Percentiles rank a stretch among this genome's conserved stretches.
Conservation (phyloP, 2,113 vertebrate genomes). For the Mastomys natalensis region DNA sequence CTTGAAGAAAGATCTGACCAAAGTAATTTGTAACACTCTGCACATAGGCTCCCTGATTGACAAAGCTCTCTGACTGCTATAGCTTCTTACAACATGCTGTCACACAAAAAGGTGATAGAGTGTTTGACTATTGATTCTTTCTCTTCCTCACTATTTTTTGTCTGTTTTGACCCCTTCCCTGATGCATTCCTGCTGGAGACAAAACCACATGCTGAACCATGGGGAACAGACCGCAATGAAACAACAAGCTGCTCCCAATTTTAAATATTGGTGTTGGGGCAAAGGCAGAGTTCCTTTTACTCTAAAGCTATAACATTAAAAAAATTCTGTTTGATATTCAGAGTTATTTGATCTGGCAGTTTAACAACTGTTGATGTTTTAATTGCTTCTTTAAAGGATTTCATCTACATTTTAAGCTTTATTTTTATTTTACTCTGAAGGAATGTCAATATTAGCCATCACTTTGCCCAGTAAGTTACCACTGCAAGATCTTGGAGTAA, state of each 20-base stretch:
- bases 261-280: constrained; percentile 79
- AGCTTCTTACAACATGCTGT: constrained; percentile 42
- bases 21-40: constrained; percentile 13
- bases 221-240: constrained; percentile 68
- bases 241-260: constrained; percentile 81
- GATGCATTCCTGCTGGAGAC: constrained; percentile 62
- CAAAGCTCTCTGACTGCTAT: constrained; percentile 38
- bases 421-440: constrained; percentile 79
- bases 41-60: background rate
- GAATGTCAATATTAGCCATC: constrained; percentile 82
- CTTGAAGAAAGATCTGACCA: background rate
- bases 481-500: constrained; percentile 73
- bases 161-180: constrained; percentile 65
- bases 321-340: constrained; percentile 81
- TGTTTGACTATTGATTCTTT: constrained; percentile 59
- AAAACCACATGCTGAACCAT: constrained; percentile 65
- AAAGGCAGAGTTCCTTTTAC: constrained; percentile 80
- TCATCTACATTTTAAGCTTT: constrained; percentile 80
- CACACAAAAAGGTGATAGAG: constrained; percentile 1
- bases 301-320: constrained; percentile 81
- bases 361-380: constrained; percentile 84
- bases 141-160: constrained; percentile 63
- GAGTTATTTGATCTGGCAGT: constrained; percentile 83
- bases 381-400: constrained; percentile 84
- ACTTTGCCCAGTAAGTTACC: constrained; percentile 75